phyloP scores from a whole-genome alignment of 1,140 invertebrate species.

The Diorhabda elongata region DNA sequence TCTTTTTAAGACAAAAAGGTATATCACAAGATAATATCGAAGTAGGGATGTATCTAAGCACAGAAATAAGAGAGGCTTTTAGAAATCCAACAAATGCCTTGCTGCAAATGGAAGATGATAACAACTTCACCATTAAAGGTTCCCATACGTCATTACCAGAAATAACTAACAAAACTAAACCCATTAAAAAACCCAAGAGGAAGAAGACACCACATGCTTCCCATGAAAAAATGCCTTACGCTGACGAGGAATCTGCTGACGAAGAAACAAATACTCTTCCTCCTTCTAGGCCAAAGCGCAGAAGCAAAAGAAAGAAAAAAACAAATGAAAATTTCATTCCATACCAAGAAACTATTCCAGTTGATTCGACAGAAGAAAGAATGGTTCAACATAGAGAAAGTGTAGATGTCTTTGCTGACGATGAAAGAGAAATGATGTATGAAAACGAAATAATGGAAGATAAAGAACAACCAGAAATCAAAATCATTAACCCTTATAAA shows the following conservation, averaged over 20 bases:
- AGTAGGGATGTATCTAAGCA: slow-evolving; percentile 67
- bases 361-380: slow-evolving; percentile 25
- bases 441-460: slow-evolving; percentile 50
- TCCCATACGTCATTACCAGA: slow-evolving; percentile 39
- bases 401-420: slow-evolving; percentile 26
- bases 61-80: slow-evolving; percentile 75
- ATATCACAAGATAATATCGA: slow-evolving; percentile 78
- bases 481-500: slow-evolving; percentile 39
- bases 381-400: slow-evolving; percentile 27
- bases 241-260: slow-evolving; percentile 40
- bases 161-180: slow-evolving; percentile 31
- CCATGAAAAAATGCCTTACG: slow-evolving; percentile 35
- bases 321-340: slow-evolving; percentile 32
- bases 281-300: slow-evolving; percentile 46
- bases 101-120: slow-evolving; percentile 53
- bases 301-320: slow-evolving; percentile 37
- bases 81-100: slow-evolving; percentile 61
- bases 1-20: slow-evolving; percentile 73
- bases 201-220: slow-evolving; percentile 46
- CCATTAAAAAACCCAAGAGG: slow-evolving; percentile 45
- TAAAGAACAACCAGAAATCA: slow-evolving; percentile 50
- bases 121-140: slow-evolving; percentile 31
- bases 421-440: slow-evolving; percentile 33
- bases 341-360: slow-evolving; percentile 39
- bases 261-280: slow-evolving; percentile 39